A percentile compares a stretch with the other conserved stretches of the same genome.
These are phyloP conservation scores for Chaetodon auriga DNA, from an alignment of 2,113 vertebrate species.

Conservation along the genomic window DNA sequence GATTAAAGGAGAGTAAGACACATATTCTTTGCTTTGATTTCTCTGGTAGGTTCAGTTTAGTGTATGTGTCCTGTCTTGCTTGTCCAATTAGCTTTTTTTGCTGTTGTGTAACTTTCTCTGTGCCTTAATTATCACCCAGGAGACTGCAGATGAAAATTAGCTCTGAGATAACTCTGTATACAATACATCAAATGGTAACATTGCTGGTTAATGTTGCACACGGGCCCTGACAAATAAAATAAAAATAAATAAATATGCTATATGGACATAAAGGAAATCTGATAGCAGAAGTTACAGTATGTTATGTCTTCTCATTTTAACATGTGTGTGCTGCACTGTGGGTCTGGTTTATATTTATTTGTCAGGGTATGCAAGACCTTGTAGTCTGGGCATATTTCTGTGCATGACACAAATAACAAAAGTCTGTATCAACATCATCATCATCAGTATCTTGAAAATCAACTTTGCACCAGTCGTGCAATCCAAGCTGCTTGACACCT, in stretches of 20 bases:
- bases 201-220: too few relatives aligned
- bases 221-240: too few relatives aligned
- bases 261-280: too few relatives aligned
- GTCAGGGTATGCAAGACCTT: background rate
- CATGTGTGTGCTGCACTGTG: background rate
- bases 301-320: too few relatives aligned
- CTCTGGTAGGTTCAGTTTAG: background rate
- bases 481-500: background rate
- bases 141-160: background rate
- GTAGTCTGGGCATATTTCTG: background rate
- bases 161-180: too few relatives aligned
- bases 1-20: too few relatives aligned
- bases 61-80: background rate
- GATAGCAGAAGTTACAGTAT: too few relatives aligned
- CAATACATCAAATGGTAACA: too few relatives aligned
- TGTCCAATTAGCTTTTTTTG: background rate
- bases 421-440: background rate
- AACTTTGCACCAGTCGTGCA: background rate
- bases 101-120: background rate
- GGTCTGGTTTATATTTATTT: background rate
- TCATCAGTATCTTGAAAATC: background rate
- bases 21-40: too few relatives aligned
- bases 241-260: too few relatives aligned
- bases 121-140: background rate
- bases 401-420: background rate